phyloP scores from a whole-genome alignment of 2,797 vertebrate genomes.

The Tamandua tetradactyla region DNA sequence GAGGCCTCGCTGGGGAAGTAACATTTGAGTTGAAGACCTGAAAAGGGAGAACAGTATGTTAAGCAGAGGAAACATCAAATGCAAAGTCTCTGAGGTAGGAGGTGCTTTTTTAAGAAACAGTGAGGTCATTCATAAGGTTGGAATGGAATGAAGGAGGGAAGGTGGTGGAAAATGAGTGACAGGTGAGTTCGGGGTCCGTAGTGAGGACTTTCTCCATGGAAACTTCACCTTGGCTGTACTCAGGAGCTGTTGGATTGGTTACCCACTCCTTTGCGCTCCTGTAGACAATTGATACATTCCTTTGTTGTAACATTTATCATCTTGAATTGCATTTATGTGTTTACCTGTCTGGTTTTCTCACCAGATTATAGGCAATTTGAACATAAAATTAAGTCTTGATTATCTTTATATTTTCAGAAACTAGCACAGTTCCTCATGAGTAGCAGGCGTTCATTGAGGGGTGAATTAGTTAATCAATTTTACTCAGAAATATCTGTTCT shows the following conservation, averaged over 20 bases:
- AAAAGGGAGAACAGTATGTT: not conserved
- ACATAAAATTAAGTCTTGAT: constrained; percentile 4
- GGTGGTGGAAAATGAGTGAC: not conserved
- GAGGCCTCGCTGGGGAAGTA: not conserved
- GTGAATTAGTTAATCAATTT: not conserved
- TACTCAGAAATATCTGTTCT: not conserved
- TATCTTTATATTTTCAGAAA: constrained; percentile 37
- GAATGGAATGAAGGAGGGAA: not conserved
- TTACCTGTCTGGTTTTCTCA: not conserved
- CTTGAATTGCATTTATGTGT: not conserved
- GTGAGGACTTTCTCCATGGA: not conserved
- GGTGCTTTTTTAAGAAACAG: not conserved
- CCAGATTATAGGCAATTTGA: not conserved
- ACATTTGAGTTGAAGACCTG: not conserved
- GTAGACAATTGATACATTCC: not conserved
- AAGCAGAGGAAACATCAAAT: not conserved
- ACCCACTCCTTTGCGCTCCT: not conserved
- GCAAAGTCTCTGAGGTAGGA: not conserved
- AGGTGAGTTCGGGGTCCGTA: not conserved
- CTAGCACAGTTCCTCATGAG: not conserved
- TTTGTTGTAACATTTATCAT: not conserved
- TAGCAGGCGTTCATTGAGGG: not conserved
- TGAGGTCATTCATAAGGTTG: not conserved
- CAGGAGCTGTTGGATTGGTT: not conserved
- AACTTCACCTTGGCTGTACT: not conserved